A percentile compares a stretch with the other conserved stretches of the same genome.
phyloP scores from a whole-genome alignment of 2,888 invertebrate species.

The Campaea margaritaria region DNA sequence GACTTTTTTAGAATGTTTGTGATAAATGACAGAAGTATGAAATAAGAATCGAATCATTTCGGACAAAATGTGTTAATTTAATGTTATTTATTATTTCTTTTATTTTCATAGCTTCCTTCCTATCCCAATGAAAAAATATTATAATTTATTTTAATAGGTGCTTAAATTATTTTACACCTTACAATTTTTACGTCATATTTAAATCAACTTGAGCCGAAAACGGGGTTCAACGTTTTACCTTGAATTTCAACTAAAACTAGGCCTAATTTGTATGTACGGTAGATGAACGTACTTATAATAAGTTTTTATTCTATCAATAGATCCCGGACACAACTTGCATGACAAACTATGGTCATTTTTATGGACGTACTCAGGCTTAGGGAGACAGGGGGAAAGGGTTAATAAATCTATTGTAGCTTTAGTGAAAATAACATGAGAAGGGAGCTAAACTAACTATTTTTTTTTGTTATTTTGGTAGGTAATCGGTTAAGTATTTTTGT shows the following conservation, averaged over 20 bases:
- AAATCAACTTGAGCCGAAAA: slow-evolving; percentile 7
- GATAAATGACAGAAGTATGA: no score
- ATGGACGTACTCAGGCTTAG: slow-evolving; percentile 36
- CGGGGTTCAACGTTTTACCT: slow-evolving; percentile 64
- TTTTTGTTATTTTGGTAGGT: no score
- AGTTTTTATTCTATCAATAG: slow-evolving; percentile 59
- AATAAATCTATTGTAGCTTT: neutral
- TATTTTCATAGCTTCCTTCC: slow-evolving; percentile 14
- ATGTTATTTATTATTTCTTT: no score
- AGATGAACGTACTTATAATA: slow-evolving; percentile 41
- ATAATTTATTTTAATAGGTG: slow-evolving; percentile 5
- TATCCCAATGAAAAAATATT: slow-evolving; percentile 20
- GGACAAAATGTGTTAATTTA: neutral
- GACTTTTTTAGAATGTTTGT: no score
- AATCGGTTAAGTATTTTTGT: no score
- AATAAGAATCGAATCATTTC: neutral
- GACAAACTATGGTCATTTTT: slow-evolving; percentile 52
- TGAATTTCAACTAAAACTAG: slow-evolving; percentile 57
- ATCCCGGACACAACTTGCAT: slow-evolving; percentile 52
- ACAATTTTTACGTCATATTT: slow-evolving; percentile 7
- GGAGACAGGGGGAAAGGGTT: neutral
- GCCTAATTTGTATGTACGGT: slow-evolving; percentile 54
- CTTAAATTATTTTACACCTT: slow-evolving; percentile 17
- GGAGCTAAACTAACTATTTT: no score
- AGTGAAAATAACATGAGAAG: neutral